Conservation (phyloP, 1,140 invertebrate species). For the Coenobita brevimanus region DNA sequence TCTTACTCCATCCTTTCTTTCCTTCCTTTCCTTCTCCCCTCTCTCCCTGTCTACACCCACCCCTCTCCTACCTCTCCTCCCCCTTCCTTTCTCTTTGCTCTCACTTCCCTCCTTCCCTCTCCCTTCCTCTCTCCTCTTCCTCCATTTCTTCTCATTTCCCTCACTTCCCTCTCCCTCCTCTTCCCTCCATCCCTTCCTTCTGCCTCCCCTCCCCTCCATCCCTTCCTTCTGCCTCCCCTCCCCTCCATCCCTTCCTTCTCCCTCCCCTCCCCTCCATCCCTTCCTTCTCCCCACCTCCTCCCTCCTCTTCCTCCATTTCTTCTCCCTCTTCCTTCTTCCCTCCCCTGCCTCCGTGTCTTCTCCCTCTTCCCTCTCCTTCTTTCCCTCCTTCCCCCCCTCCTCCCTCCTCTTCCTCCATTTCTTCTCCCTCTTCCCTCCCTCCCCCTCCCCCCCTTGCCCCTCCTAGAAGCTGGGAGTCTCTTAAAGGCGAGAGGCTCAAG, state of each 20-base stretch:
- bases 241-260: slow-evolving; percentile 11
- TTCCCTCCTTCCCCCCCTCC: slow-evolving; percentile 1
- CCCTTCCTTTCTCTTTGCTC: background rate
- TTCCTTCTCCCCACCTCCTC: slow-evolving; percentile 10
- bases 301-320: background rate
- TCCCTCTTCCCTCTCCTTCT: background rate
- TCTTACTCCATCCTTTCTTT: background rate
- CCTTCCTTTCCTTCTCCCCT: background rate
- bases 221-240: background rate
- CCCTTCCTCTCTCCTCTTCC: background rate
- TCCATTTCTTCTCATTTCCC: background rate
- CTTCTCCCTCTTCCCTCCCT: background rate
- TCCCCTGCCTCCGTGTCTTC: no score
- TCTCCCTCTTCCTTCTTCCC: slow-evolving; percentile 29
- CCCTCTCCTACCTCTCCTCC: background rate
- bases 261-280: background rate
- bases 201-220: background rate
- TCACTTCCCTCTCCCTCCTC: background rate
- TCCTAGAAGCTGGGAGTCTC: no score
- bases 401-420: background rate
- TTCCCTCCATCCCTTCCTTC: no score
- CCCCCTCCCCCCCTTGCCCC: background rate
- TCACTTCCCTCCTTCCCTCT: no score
- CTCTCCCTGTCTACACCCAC: background rate
- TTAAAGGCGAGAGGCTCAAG: no score